Conservation (phyloP, 1,140 invertebrate species). For the Camponotus pennsylvanicus region DNA sequence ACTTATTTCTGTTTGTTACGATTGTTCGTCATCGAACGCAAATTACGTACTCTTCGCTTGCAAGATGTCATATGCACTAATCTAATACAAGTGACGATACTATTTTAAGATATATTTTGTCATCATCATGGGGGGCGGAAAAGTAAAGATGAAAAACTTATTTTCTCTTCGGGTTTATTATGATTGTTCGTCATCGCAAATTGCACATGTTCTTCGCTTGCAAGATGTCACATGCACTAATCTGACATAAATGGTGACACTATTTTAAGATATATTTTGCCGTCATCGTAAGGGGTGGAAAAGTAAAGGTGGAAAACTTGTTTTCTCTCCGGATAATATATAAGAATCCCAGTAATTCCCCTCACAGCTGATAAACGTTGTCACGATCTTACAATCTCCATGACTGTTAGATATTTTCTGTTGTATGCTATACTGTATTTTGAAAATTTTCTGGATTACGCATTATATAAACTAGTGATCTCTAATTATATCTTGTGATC, state of each 20-base stretch:
- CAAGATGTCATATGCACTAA: slow-evolving; percentile 18
- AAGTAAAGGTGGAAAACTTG: not conserved
- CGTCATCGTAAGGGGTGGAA: not conserved
- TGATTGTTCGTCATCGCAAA: slow-evolving; percentile 13
- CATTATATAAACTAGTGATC: not conserved
- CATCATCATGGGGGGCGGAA: slow-evolving; percentile 6
- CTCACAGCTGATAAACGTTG: not conserved
- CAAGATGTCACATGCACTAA: slow-evolving; percentile 18
- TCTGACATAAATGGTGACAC: slow-evolving; percentile 11
- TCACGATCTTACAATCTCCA: not conserved
- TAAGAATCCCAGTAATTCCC: slow-evolving; percentile 11
- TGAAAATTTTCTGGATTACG: not conserved
- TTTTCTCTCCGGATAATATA: slow-evolving; percentile 24
- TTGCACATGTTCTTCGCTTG: slow-evolving; percentile 12
- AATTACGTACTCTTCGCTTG: slow-evolving; percentile 29
- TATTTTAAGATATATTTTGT: slow-evolving; percentile 42
- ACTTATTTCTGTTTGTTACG: slow-evolving; percentile 42
- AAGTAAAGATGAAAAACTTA: not conserved
- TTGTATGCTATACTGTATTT: not conserved
- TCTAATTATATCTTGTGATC: slow-evolving; percentile 1
- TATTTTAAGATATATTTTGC: slow-evolving; percentile 42
- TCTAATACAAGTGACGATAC: slow-evolving; percentile 10
- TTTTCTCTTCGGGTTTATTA: not conserved
- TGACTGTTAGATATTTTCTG: too few species aligned
- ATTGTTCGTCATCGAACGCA: slow-evolving; percentile 18